Conservation (phyloP, 2,888 invertebrate species). For the Campaea margaritaria region DNA sequence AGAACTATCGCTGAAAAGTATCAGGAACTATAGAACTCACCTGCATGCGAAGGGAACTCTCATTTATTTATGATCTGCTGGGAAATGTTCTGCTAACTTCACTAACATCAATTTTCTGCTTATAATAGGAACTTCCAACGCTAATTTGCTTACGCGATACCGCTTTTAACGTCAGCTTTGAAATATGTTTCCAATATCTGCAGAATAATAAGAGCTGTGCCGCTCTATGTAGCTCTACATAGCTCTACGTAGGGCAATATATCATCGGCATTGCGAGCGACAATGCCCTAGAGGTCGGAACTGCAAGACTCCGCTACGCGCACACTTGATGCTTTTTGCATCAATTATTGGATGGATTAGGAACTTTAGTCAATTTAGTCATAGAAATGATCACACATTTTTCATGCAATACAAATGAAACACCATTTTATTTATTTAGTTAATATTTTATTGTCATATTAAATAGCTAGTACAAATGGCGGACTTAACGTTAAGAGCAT, state of each 20-base stretch:
- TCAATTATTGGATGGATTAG: background rate
- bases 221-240: constrained; percentile 1
- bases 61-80: too few species aligned
- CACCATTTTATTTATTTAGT: too few species aligned
- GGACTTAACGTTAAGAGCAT: too few species aligned
- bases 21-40: too few species aligned
- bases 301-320: background rate
- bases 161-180: constrained; percentile 16
- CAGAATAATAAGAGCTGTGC: constrained; percentile 9
- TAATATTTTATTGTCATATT: too few species aligned
- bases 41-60: too few species aligned
- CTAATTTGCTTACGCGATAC: constrained; percentile 26
- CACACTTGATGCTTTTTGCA: constrained; percentile 4
- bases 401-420: too few species aligned
- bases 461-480: too few species aligned
- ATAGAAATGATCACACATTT: too few species aligned
- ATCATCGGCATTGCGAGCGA: constrained; percentile 10
- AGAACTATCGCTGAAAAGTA: too few species aligned
- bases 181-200: constrained; percentile 21
- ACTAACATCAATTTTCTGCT: too few species aligned
- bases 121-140: constrained; percentile 11
- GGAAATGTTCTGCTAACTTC: too few species aligned
- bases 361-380: background rate
- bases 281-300: constrained; percentile 20
- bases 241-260: constrained; percentile 6